Evolutionary conservation across 1,140 invertebrate species (phyloP).

Genomic region (Cryptotermes secundus): DNA sequence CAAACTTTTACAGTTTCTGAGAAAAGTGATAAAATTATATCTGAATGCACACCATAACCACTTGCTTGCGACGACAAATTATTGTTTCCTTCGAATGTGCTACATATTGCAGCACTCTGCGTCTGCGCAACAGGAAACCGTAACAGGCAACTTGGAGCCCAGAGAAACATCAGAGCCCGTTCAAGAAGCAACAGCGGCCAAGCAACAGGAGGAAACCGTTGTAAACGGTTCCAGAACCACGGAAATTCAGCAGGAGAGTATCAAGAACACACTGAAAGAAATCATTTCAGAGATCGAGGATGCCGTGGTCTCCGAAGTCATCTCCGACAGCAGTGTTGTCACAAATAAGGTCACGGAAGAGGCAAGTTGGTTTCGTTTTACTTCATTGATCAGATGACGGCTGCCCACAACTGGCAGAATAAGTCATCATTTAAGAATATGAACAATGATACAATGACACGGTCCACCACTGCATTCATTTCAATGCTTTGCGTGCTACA

Average conservation of each 20-base stretch:
- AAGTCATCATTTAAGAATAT: too few species aligned
- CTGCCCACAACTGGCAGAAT: too few species aligned
- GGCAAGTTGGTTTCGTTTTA: background rate
- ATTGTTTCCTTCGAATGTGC: background rate
- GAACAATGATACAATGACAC: too few species aligned
- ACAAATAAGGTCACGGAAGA: background rate
- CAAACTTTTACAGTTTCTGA: too few species aligned
- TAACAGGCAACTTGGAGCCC: background rate
- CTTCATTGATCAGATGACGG: too few species aligned
- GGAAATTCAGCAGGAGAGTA: conserved; percentile 55
- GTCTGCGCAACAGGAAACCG: background rate
- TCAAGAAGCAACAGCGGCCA: background rate
- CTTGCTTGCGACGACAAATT: too few species aligned
- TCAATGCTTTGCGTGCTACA: too few species aligned
- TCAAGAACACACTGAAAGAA: conserved; percentile 58
- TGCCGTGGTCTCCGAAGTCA: conserved; percentile 45
- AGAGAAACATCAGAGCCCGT: background rate
- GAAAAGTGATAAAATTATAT: too few species aligned
- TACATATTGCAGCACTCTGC: background rate
- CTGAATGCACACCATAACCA: too few species aligned
- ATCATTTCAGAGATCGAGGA: conserved; percentile 62
- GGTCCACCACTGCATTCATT: too few species aligned
- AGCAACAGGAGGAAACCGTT: background rate
- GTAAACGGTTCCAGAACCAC: conserved; percentile 27
- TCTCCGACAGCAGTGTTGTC: background rate